Base-by-base conservation (phyloP, 2,797 vertebrate genomes). In the Lutjanus campechanus region DNA sequence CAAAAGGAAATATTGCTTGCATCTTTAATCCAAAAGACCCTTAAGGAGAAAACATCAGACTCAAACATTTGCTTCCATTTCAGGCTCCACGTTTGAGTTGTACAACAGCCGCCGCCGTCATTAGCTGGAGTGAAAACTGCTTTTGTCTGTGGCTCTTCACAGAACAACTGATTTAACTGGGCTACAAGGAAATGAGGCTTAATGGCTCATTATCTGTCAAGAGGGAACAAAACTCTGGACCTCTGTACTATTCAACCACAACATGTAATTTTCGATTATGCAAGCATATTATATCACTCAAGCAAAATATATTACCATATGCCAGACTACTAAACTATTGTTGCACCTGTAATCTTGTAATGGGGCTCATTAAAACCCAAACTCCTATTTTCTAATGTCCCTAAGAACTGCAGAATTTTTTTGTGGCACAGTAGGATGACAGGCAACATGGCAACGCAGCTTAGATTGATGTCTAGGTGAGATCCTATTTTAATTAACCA, bases 171-270 rank as follows among this genome's bases (percentile, higher is more conserved):
- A 49, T 19, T 19, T 12, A 49, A 9, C 4, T 54, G 40, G 4
- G 16, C 51, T 20, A 11, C 20, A 46, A 46, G 62, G 9, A 29
- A 61, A 50, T 22, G 25, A 60, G 2, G 22, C 17, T 40, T 60
- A 40, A 46, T 25, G 40, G 10, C 22, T 79, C 40, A 19, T 71
- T 40, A 59, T 55, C 58, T 50, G 58, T 56, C 44, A 58, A 67
- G 11, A 58, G 7, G 13, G 12, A 54, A 53, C 17, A 47, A 7
- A 74, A 54, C 25, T 53, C 16, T 11, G 11, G 64, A 53, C 17
- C 46, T 43, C 10, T 22, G 1, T 58, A 11, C 22, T 8, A 19
- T 59, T 73, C 58, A 80, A 47, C 22, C 19, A 36, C 41, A 56
- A 3, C 2, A 19, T 60, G 13, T 25, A 12, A 16, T 68, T 60